Evolutionary conservation across 1,140 invertebrate species (phyloP).

Genomic region (Apis laboriosa): DNA sequence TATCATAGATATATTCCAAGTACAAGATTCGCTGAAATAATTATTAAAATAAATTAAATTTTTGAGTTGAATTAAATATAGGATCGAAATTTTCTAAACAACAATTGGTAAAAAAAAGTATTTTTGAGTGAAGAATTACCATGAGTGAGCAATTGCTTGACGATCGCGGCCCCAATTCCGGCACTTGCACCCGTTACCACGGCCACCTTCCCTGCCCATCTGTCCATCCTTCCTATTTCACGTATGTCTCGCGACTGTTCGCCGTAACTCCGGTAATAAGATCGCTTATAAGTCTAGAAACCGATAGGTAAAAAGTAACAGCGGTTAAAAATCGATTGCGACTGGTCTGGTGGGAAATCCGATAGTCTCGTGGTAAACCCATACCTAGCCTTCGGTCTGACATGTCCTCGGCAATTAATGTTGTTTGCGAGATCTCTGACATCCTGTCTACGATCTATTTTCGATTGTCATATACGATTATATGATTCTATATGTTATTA

Average conservation of each 20-base stretch:
- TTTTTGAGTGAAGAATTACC: constrained; percentile 39
- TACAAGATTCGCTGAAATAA: no score
- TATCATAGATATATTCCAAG: no score
- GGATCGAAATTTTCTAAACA: no score
- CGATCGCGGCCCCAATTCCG: constrained; percentile 81
- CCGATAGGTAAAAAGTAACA: constrained; percentile 30
- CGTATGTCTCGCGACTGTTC: constrained; percentile 34
- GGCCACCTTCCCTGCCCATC: constrained; percentile 81
- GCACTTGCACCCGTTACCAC: constrained; percentile 83
- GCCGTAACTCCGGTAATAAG: constrained; percentile 15
- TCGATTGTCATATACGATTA: background rate
- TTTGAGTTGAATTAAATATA: no score
- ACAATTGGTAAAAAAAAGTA: background rate
- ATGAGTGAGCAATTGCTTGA: constrained; percentile 51
- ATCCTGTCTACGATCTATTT: constrained; percentile 39
- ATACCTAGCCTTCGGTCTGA: constrained; percentile 39
- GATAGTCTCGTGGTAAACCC: constrained; percentile 47
- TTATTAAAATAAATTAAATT: no score
- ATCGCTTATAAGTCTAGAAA: constrained; percentile 48
- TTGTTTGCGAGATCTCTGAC: constrained; percentile 25
- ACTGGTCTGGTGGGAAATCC: constrained; percentile 30
- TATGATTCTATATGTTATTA: no score
- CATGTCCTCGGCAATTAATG: constrained; percentile 37
- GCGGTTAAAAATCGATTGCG: constrained; percentile 27
- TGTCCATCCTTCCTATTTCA: constrained; percentile 77